Evolutionary conservation across 2,888 invertebrate species (phyloP), one percentile per base, ranked within the genome.

Genomic region (Cerastoderma edule): DNA sequence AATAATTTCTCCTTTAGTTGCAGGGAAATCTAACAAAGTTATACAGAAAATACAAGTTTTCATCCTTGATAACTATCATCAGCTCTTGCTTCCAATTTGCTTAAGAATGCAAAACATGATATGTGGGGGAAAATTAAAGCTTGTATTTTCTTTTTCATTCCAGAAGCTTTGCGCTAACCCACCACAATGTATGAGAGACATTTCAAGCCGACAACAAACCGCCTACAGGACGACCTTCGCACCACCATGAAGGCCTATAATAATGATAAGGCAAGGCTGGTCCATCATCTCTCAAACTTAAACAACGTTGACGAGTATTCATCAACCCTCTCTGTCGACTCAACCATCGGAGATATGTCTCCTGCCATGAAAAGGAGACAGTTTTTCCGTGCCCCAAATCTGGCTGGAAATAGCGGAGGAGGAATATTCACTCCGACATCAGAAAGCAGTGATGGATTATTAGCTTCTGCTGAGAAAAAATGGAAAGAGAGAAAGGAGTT

Each of bases 241-340:
- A 77, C 83, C 28, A 85, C 83, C 4, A 87, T 88, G 86, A 79
- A 71, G 63, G 67, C 75, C 3, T 88, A 88, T 72, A 77, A 81
- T 22, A 46, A 48, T 16, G 85, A 86, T 54, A 87, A 87, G 67
- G 82, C 82, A 24, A 75, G 84, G 39, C 71, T 87, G 19, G 67
- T 82, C 22, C 65, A 73, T 44, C 85, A 87, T 46, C 78, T 87
- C 0, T 78, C 84, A 3, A 71, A 56, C 68, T 71, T 87, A 57
- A 56, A 85, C 16, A 48, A 73, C 46, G 60, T 54, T 3, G 79
- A 82, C 6, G 63, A 74, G 4, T 76, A 75, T 35, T 48, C 64
- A 6, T 65, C 78, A 13, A 69, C 80, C 0, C 63, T 69, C 16
- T 80, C 84, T 6, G 67, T 71, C 2, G 71, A 67, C 3, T 75